Percentiles rank a stretch among this genome's conserved stretches.
These are phyloP conservation scores for Cabera pusaria DNA, from an alignment of 2,888 invertebrate genomes.

Conservation along the genomic window DNA sequence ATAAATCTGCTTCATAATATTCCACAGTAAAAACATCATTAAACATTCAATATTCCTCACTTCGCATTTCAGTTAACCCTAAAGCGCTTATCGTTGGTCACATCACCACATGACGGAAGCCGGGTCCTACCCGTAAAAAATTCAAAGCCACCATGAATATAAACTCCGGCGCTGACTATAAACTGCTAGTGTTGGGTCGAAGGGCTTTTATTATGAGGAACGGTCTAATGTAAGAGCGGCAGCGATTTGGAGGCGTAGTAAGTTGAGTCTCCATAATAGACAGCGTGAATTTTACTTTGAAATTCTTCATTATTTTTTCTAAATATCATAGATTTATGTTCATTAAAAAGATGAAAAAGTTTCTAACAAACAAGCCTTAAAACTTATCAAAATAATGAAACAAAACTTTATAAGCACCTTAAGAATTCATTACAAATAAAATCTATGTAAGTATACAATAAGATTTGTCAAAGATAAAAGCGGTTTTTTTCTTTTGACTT, in stretches of 20 bases:
- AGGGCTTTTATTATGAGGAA: conserved; percentile 47
- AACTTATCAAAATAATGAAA: too few species aligned
- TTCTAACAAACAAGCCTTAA: too few species aligned
- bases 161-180: conserved; percentile 42
- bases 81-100: conserved; percentile 36
- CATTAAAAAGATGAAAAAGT: too few species aligned
- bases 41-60: conserved; percentile 12
- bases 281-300: too few species aligned
- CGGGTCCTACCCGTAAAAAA: conserved; percentile 58
- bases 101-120: conserved; percentile 38
- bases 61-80: conserved; percentile 29
- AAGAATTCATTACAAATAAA: too few species aligned
- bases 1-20: conserved; percentile 1
- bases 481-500: conserved; percentile 34
- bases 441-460: too few species aligned
- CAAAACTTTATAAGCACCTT: too few species aligned
- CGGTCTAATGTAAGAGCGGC: conserved; percentile 37
- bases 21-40: conserved; percentile 2
- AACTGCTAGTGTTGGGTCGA: conserved; percentile 42
- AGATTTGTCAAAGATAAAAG: too few species aligned
- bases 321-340: too few species aligned
- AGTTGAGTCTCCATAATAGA: too few species aligned
- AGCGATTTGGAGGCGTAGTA: too few species aligned
- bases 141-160: conserved; percentile 68
- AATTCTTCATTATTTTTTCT: too few species aligned